Base-by-base conservation (phyloP, 2,113 vertebrate species). In the Rhabdomys dilectus region DNA sequence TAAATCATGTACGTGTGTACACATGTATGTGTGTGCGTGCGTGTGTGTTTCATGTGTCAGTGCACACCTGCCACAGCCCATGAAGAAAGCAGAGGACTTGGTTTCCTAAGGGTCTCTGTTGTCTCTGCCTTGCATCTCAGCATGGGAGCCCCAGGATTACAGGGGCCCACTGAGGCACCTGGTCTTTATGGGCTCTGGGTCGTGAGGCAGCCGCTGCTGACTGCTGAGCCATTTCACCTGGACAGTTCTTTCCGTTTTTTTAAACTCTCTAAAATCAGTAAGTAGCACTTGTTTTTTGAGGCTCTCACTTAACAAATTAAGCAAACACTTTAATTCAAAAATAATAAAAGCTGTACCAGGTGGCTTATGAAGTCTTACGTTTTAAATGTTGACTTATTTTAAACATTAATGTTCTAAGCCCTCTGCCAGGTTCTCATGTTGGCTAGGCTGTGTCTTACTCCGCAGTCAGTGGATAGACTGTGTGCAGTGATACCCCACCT, bases 251-350 rank as follows among this genome's bases (percentile, higher is more conserved):
- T 64, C 82, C 24, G 2, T 88, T 89, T 95, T 88, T 89, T 95
- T 76, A 85, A 96, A 86, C 48, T 81, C 72, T 81, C 58, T 80
- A 24, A 86, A 72, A 22, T 88, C 72, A 34, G n/a, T 85, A 75
- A 73, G 3, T 68, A 31, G 31, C 24, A 0, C 76, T 90, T 91
- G 48, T 58, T 95, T 94, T 62, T 62, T 84, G 70, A 96, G 89
- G 39, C 93, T 73, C 86, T 88, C 48, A 85, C 80, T 85, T 94
- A 86, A 60, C 17, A 94, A 66, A 88, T 95, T 84, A 84, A 96
- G 36, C 10, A 84, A 96, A 34, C 13, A 78, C 3, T 45, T 34
- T 24, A 85, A 86, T 26, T 86, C n/a, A 93, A 70, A 92, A 92
- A 80, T 76, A 92, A 76, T 31, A 45, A 86, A 89, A 94, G 26